Evolutionary conservation across 2,113 vertebrate genomes (phyloP).

Genomic region (Phoxinus phoxinus): DNA sequence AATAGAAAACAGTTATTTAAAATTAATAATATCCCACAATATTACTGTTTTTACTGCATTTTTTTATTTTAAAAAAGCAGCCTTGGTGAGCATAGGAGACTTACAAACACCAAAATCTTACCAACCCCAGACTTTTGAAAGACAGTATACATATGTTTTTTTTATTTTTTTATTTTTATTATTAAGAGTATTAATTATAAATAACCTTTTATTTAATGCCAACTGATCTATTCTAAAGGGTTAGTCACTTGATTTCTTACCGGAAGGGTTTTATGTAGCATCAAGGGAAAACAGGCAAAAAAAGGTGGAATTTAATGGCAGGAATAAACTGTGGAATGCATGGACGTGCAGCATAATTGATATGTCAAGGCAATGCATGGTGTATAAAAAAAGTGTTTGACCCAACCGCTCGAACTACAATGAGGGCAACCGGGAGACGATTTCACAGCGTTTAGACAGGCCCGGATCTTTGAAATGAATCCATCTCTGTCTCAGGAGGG

Average conservation of each 20-base stretch:
- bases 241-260: conserved; percentile 54
- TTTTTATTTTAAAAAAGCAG: not conserved
- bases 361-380: conserved; percentile 67
- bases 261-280: conserved; percentile 55
- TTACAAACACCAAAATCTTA: not conserved
- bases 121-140: not conserved
- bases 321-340: conserved; percentile 49
- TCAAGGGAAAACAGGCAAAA: conserved; percentile 61
- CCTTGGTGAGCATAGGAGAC: not conserved
- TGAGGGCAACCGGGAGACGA: conserved; percentile 70
- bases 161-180: not conserved
- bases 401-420: conserved; percentile 62
- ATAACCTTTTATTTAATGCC: not conserved
- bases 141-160: not conserved
- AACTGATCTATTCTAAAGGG: not conserved
- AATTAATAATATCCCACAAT: not conserved
- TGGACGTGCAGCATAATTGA: conserved; percentile 63
- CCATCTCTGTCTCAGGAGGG: conserved; percentile 57
- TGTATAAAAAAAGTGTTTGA: conserved; percentile 68
- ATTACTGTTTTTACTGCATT: not conserved
- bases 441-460: conserved; percentile 79
- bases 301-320: conserved; percentile 57
- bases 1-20: not conserved
- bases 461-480: conserved; percentile 78
- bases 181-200: not conserved